Evolutionary conservation across 2,888 invertebrate species (phyloP).

Genomic region (Alsophila aescularia): DNA sequence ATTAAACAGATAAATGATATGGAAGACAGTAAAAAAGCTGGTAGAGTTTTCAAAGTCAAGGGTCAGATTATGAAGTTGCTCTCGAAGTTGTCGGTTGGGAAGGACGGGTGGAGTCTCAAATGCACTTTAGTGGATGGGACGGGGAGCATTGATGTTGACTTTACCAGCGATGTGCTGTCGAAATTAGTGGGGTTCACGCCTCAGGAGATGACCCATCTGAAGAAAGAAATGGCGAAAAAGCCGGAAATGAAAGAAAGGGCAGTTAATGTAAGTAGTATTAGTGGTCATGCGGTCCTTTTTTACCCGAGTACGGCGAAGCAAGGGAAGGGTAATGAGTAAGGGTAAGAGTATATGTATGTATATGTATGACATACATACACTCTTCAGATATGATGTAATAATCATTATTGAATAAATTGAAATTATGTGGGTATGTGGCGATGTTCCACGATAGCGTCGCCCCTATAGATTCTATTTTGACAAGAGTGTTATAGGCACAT

Average conservation of each 20-base stretch:
- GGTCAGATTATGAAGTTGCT: slow-evolving; percentile 83
- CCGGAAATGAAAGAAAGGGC: slow-evolving; percentile 66
- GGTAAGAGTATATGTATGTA: too few relatives aligned
- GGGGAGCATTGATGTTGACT: slow-evolving; percentile 79
- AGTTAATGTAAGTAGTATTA: slow-evolving; percentile 39
- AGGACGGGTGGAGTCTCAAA: slow-evolving; percentile 81
- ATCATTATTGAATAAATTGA: too few relatives aligned
- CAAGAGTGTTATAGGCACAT: too few relatives aligned
- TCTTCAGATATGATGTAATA: too few relatives aligned
- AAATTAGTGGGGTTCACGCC: slow-evolving; percentile 79
- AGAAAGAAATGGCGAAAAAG: slow-evolving; percentile 62
- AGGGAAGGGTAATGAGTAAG: too few relatives aligned
- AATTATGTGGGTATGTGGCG: too few relatives aligned
- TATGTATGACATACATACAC: too few relatives aligned
- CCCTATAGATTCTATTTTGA: too few relatives aligned
- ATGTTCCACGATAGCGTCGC: too few relatives aligned
- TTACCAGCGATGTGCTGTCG: slow-evolving; percentile 83
- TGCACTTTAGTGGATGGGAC: slow-evolving; percentile 85
- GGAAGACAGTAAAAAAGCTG: slow-evolving; percentile 53
- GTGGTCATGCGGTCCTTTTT: not conserved
- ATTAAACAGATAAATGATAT: slow-evolving; percentile 74
- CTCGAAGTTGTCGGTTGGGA: slow-evolving; percentile 81
- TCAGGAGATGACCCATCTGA: slow-evolving; percentile 70
- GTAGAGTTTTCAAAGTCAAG: slow-evolving; percentile 80
- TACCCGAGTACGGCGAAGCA: too few relatives aligned